These are phyloP conservation scores for Chaetodon auriga DNA, from an alignment of 2,113 vertebrate genomes.

Conservation along the genomic window DNA sequence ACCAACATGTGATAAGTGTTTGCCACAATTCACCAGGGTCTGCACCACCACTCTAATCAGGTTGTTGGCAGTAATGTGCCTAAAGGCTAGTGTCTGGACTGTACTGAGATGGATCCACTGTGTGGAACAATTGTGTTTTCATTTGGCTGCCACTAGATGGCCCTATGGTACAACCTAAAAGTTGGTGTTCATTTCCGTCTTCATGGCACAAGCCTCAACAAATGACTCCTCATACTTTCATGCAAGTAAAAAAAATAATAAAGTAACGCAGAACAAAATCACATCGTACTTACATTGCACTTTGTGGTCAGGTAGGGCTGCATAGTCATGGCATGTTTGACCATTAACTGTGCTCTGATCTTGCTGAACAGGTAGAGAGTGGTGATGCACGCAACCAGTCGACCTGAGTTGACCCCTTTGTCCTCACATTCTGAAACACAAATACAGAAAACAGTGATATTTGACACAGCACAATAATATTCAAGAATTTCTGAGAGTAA, in stretches of 20 bases:
- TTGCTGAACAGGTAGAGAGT: conserved; percentile 98
- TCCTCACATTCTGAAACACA: conserved; percentile 86
- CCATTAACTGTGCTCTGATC: conserved; percentile 96
- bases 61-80: background rate
- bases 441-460: background rate
- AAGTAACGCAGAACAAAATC: background rate
- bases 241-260: background rate
- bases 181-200: background rate
- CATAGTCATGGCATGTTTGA: conserved; percentile 99
- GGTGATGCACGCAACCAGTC: conserved; percentile 96
- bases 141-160: conserved; percentile 42
- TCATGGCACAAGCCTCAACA: background rate
- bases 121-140: background rate
- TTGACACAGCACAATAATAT: background rate
- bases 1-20: background rate
- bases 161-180: background rate
- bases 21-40: background rate
- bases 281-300: conserved; percentile 91
- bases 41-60: background rate
- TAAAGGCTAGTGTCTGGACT: no score
- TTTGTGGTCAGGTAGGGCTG: conserved; percentile 98
- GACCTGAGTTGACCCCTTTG: conserved; percentile 92
- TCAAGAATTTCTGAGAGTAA: background rate
- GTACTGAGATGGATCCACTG: no score
- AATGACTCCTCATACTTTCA: background rate